Percentiles rank a stretch among this genome's conserved stretches.
phyloP scores from a whole-genome alignment of 2,113 vertebrate species.

The Nicator chloris region DNA sequence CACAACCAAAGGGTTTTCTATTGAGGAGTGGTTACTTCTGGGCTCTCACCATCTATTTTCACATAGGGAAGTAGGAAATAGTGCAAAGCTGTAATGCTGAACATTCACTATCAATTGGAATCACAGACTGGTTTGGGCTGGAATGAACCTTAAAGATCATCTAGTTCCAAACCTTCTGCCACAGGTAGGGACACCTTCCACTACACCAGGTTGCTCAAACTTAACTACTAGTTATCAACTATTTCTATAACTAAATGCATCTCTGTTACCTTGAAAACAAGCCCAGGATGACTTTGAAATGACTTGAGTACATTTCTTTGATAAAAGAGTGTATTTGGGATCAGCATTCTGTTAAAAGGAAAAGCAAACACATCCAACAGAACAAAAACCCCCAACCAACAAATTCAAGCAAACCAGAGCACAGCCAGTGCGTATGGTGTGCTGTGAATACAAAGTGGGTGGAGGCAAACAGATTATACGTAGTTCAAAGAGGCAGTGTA shows the following conservation, averaged over 20 bases:
- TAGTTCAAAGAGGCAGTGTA: constrained; percentile 31
- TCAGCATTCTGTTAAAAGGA: neutral
- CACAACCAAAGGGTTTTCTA: neutral
- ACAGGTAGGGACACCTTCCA: neutral
- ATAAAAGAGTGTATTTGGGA: neutral
- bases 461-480: neutral
- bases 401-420: neutral
- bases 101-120: neutral
- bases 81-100: neutral
- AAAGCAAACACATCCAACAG: neutral
- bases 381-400: neutral
- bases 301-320: neutral
- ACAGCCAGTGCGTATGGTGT: neutral
- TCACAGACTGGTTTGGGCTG: neutral
- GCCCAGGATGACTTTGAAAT: constrained; percentile 10
- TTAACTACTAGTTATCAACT: neutral
- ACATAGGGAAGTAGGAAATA: neutral
- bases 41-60: neutral
- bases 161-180: neutral
- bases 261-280: neutral
- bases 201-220: neutral
- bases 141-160: neutral
- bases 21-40: neutral
- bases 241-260: neutral
- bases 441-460: neutral